phyloP scores from a whole-genome alignment of 1,140 invertebrate species.

The Zaprionus inermis region DNA sequence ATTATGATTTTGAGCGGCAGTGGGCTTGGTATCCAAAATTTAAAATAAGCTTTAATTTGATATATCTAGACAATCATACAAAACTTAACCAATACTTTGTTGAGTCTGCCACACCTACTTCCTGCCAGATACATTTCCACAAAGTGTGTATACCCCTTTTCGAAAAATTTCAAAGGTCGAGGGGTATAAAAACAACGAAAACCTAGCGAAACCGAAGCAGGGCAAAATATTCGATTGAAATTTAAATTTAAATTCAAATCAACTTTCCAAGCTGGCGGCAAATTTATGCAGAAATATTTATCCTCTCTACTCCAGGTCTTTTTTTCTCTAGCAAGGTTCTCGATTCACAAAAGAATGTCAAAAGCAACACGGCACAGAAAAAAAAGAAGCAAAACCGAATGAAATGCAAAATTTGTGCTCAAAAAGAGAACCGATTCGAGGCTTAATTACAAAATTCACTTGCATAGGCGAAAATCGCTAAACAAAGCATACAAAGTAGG shows the following conservation, averaged over 20 bases:
- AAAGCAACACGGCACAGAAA: constrained; percentile 32
- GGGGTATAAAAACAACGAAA: not conserved
- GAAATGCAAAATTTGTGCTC: constrained; percentile 48
- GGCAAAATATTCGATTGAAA: constrained; percentile 47
- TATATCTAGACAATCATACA: too few relatives aligned
- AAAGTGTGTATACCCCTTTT: too few relatives aligned
- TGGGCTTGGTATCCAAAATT: too few relatives aligned
- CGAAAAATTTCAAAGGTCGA: not conserved
- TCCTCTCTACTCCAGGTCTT: not conserved
- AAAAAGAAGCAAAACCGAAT: not conserved
- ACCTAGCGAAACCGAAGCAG: constrained; percentile 14
- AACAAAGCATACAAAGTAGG: constrained; percentile 4
- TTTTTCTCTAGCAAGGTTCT: not conserved
- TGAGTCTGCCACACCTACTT: too few relatives aligned
- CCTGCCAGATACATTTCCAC: too few relatives aligned
- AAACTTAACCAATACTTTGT: too few relatives aligned
- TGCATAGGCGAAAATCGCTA: constrained; percentile 32
- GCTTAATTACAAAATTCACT: constrained; percentile 50
- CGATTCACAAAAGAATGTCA: constrained; percentile 25
- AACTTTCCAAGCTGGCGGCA: constrained; percentile 44
- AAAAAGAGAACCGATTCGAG: constrained; percentile 28
- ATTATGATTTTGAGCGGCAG: too few relatives aligned
- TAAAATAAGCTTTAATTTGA: too few relatives aligned
- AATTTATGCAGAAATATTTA: constrained; percentile 52
- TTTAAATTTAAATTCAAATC: constrained; percentile 56